Percentiles rank a stretch among this genome's conserved stretches.
These are phyloP conservation scores for Empis stercorea DNA, from an alignment of 2,888 invertebrate genomes.

Conservation along the genomic window DNA sequence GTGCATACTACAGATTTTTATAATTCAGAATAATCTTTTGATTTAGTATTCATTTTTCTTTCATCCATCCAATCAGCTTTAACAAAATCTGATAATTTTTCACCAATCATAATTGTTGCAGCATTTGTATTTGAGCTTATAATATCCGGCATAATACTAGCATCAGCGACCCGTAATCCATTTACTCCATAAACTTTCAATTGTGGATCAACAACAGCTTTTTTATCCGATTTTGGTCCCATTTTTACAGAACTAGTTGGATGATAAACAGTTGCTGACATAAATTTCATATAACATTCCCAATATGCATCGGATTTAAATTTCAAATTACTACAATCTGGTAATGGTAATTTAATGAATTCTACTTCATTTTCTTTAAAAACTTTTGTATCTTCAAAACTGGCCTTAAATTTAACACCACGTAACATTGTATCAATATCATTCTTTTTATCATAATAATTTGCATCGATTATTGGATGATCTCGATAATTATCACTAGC, in stretches of 20 bases:
- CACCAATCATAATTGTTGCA: conserved; percentile 50
- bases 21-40: conserved; percentile 9
- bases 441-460: conserved; percentile 44
- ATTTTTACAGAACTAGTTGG: conserved; percentile 58
- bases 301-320: conserved; percentile 38
- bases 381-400: conserved; percentile 32
- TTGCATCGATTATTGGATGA: conserved; percentile 46
- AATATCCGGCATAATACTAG: conserved; percentile 69
- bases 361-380: conserved; percentile 29
- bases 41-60: conserved; percentile 13
- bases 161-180: conserved; percentile 67
- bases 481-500: conserved; percentile 42
- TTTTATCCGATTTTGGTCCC: conserved; percentile 39
- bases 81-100: conserved; percentile 51
- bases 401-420: conserved; percentile 31
- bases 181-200: conserved; percentile 44
- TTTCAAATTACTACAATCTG: conserved; percentile 17
- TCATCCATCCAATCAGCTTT: conserved; percentile 39
- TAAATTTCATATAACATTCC: conserved; percentile 43
- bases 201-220: conserved; percentile 40
- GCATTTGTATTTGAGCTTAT: conserved; percentile 52
- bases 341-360: conserved; percentile 15
- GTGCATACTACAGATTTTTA: no score
- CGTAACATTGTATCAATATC: conserved; percentile 41
- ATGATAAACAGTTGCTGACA: conserved; percentile 48